Evolutionary conservation across 2,797 vertebrate genomes (phyloP).

Genomic region (Macroramphosus scolopax): DNA sequence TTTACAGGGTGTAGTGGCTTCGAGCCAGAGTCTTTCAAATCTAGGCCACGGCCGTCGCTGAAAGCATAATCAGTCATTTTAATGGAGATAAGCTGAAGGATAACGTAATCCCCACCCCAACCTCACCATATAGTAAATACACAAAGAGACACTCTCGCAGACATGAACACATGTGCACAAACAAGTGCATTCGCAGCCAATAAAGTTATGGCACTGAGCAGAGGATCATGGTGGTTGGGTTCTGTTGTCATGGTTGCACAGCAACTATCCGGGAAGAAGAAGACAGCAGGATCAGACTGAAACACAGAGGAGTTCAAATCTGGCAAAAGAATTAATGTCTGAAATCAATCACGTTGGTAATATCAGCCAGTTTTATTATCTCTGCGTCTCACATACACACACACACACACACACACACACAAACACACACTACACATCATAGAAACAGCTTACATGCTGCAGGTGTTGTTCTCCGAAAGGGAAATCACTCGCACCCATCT

Average conservation of each 20-base stretch:
- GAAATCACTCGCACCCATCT: neutral
- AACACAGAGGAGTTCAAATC: too few relatives aligned
- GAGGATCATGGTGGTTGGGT: too few relatives aligned
- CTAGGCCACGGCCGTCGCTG: constrained; percentile 64
- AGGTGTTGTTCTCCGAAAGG: too few relatives aligned
- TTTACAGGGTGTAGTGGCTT: constrained; percentile 55
- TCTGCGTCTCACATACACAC: too few relatives aligned
- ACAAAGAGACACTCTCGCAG: constrained; percentile 15
- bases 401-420: too few relatives aligned
- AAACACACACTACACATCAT: too few relatives aligned
- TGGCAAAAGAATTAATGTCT: constrained; percentile 11
- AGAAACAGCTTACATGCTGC: too few relatives aligned
- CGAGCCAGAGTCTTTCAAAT: constrained; percentile 64
- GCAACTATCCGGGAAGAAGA: constrained; percentile 10
- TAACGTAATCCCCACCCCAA: constrained; percentile 60
- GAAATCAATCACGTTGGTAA: too few relatives aligned
- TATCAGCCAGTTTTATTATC: too few relatives aligned
- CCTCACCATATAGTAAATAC: constrained; percentile 29
- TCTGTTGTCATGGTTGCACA: too few relatives aligned
- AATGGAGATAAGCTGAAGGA: constrained; percentile 69
- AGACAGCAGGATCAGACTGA: neutral
- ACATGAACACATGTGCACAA: constrained; percentile 2
- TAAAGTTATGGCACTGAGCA: constrained; percentile 13
- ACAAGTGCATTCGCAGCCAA: constrained; percentile 21
- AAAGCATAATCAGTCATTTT: constrained; percentile 70